Evolutionary conservation across 2,888 invertebrate genomes (phyloP).

Genomic region (Strigamia maritima): DNA sequence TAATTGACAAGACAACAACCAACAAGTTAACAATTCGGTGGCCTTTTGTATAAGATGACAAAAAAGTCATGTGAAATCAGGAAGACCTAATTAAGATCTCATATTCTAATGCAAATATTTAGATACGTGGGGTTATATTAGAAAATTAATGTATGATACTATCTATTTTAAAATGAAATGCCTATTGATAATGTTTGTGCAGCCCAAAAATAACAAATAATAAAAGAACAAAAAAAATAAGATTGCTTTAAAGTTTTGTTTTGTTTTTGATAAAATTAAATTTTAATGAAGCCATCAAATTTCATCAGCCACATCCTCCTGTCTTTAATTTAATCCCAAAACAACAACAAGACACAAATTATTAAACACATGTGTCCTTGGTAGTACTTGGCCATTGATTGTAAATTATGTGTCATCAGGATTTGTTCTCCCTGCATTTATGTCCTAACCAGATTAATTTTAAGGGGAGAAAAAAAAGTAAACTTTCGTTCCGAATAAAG

Average conservation of each 20-base stretch:
- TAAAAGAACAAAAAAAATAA: not conserved
- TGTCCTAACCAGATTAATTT: not conserved
- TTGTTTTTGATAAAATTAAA: not conserved
- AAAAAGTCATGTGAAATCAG: constrained; percentile 31
- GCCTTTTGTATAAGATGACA: constrained; percentile 27
- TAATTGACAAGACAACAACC: not conserved
- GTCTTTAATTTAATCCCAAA: constrained; percentile 27
- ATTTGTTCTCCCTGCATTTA: not conserved
- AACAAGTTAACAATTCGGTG: not conserved
- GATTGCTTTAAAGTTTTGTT: not conserved
- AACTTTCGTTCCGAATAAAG: not conserved
- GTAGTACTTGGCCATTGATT: constrained; percentile 1
- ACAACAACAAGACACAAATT: constrained; percentile 34
- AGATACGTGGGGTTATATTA: constrained; percentile 34
- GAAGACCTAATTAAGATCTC: constrained; percentile 31
- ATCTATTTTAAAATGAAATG: constrained; percentile 27
- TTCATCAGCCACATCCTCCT: constrained; percentile 17
- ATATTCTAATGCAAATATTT: constrained; percentile 32
- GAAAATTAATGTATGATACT: constrained; percentile 20
- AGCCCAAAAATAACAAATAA: not conserved
- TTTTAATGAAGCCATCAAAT: constrained; percentile 7
- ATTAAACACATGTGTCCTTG: constrained; percentile 18
- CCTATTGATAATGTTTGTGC: constrained; percentile 32
- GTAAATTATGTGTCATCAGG: constrained; percentile 6
- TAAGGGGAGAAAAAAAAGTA: not conserved